Percentiles rank a stretch among this genome's conserved stretches.
phyloP scores from a whole-genome alignment of 2,888 invertebrate genomes.

The Scotopteryx bipunctaria region DNA sequence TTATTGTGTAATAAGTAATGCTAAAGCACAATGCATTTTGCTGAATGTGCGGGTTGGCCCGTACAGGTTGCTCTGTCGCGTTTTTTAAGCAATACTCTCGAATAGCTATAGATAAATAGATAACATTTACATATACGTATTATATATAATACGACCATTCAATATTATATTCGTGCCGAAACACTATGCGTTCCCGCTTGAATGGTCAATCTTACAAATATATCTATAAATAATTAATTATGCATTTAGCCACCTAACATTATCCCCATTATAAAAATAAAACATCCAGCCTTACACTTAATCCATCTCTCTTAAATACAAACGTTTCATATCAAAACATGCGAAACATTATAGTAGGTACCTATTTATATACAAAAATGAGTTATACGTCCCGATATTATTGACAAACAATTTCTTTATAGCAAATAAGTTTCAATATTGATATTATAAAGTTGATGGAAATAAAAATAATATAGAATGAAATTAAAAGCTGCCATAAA shows the following conservation, averaged over 20 bases:
- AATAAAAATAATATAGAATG: not conserved
- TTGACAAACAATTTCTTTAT: constrained; percentile 20
- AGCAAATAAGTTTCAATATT: not conserved
- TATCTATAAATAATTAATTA: constrained; percentile 50
- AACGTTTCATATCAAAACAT: constrained; percentile 69
- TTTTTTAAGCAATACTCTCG: constrained; percentile 14
- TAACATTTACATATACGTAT: constrained; percentile 24
- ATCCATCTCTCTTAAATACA: constrained; percentile 54
- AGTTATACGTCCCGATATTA: constrained; percentile 28
- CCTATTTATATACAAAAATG: constrained; percentile 35
- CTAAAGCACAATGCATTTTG: too few species aligned
- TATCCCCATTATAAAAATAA: constrained; percentile 72
- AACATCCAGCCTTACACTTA: constrained; percentile 51
- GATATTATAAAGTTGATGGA: not conserved
- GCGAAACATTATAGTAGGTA: constrained; percentile 35
- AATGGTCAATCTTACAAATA: constrained; percentile 38
- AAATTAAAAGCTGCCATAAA: constrained; percentile 32
- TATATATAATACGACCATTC: constrained; percentile 20
- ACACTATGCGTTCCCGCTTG: not conserved
- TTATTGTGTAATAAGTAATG: too few species aligned
- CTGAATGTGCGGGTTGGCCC: too few species aligned
- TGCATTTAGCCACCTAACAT: constrained; percentile 77
- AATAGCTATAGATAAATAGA: constrained; percentile 23
- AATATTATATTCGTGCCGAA: not conserved
- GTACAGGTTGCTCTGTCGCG: constrained; percentile 12